A percentile compares a stretch with the other conserved stretches of the same genome.
Evolutionary conservation across 2,113 vertebrate species (phyloP).

Genomic region (Syrrhaptes paradoxus): DNA sequence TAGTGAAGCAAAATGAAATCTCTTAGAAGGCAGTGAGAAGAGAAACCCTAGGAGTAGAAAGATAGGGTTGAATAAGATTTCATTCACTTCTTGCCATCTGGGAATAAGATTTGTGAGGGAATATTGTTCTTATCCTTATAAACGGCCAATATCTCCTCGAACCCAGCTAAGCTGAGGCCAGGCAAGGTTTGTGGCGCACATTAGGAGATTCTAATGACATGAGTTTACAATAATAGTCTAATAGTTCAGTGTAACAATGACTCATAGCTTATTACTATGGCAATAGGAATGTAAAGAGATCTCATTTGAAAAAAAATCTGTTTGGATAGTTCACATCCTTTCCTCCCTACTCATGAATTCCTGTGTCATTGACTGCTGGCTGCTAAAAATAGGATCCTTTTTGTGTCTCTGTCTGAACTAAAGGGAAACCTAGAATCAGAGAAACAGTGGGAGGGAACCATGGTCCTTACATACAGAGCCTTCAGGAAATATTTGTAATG

Average conservation of each 20-base stretch:
- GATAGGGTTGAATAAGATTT: background rate
- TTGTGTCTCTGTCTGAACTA: background rate
- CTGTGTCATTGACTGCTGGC: background rate
- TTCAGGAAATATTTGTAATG: background rate
- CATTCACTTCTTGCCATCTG: background rate
- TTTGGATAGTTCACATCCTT: slow-evolving; percentile 58
- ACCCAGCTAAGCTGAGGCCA: background rate
- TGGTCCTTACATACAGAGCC: background rate
- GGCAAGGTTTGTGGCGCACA: background rate
- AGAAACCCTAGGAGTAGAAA: background rate
- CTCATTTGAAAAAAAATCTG: background rate
- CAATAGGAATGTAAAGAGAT: slow-evolving; percentile 30
- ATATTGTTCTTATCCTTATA: background rate
- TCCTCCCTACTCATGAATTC: slow-evolving; percentile 58
- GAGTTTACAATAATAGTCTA: slow-evolving; percentile 27
- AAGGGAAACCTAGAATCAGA: slow-evolving; percentile 26
- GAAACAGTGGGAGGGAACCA: background rate
- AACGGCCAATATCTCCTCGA: background rate
- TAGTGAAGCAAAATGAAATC: background rate
- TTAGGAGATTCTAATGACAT: slow-evolving; percentile 11
- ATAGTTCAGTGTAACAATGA: slow-evolving; percentile 38
- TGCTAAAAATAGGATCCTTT: slow-evolving; percentile 50
- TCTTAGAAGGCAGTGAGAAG: background rate
- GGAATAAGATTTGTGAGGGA: background rate
- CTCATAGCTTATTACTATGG: slow-evolving; percentile 30